Evolutionary conservation across 2,888 invertebrate species (phyloP), one percentile per base, ranked within the genome.

Genomic region (Siphonodentalium dalli): DNA sequence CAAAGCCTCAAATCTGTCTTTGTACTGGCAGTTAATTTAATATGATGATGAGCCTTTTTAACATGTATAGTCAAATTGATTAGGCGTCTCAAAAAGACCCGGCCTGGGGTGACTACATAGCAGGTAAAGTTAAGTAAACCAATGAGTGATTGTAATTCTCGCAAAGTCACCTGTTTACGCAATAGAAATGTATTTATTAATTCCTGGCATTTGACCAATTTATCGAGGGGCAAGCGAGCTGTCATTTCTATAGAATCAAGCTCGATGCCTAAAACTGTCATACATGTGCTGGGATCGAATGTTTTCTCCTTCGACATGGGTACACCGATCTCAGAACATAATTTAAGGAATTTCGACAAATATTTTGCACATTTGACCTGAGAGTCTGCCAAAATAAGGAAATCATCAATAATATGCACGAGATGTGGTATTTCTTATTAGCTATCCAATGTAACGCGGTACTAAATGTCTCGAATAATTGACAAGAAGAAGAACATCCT

Each of bases 391-490:
- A 28, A 7, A 39, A 21, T n/a, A n/a, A n/a, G 33, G 27, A 48
- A 38, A 28, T 46, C 46, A 6, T 37, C 37, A 9, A 37, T 9
- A 2, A 37, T 15, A 28, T 48, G 39, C n/a, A 48, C 47, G 3
- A 39, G n/a, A n/a, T n/a, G 24, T 27, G 15, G 7, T 40, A 39
- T 21, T 48, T 39, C n/a, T 48, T 48, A 15, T 39, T 18, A 6
- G 29, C 23, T 9, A 48, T 23, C 47, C 47, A 48, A 21, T 48
- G 38, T 1, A 48, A n/a, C n/a, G 47, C 40, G 4, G 39, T 27
- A 20, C 47, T 42, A 23, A 50, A 27, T 20, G 29, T 20, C 24
- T 39, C 47, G 33, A 48, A 48, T 20, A 48, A 27, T 9, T 40
- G 47, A 29, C 47, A 47, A 13, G 31, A 27, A 31, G n/a, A 37